Base-by-base conservation (phyloP, 2,797 vertebrate species). In the Schizothorax lantsangensis region DNA sequence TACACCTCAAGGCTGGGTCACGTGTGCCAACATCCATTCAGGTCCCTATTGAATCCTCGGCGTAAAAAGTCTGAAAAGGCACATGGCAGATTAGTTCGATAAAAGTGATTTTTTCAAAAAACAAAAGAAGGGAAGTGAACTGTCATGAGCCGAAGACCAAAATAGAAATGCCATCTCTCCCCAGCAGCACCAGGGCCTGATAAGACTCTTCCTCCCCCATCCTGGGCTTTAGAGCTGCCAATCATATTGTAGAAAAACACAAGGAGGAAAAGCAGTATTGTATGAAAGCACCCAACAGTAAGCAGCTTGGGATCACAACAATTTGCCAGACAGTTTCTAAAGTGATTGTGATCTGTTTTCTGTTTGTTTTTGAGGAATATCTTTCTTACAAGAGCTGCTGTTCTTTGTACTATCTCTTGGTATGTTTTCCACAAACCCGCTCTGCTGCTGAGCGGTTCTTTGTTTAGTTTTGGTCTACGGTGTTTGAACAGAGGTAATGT, bases 101-200 rank as follows among this genome's bases (percentile, higher is more conserved):
- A 49, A 88, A 90, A 89, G 64, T 84, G 38, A 21, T 86, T 91
- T 90, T 77, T 78, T 59, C 7, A 33, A 52, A 40, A 92, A 91
- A 91, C 80, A 87, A 91, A 89, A 45, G n/a, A 72, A 79, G 69
- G 74, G 62, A 85, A 81, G 81, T 89, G 30, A 73, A 62, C 86
- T 75, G 66, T 89, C 79, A 69, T 68, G 72, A 89, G 88, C 88
- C 85, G 11, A 84, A 45, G 36, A 85, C 88, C 84, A 86, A 93
- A 93, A 93, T 91, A 92, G 86, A 91, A 89, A 86, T 59, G 45
- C 74, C 68, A 77, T 21, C 90, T 90, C 88, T 88, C 84, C 86
- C 81, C 77, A 49, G 68, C 88, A 80, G 86, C 83, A 87, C 73
- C 85, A 87, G 84, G 77, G 83, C 81, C 77, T 36, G 38, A 91